Evolutionary conservation across 64 coral and sea anemone genomes (phyloP).

Genomic region (Hydrozoanthus tunicans): DNA sequence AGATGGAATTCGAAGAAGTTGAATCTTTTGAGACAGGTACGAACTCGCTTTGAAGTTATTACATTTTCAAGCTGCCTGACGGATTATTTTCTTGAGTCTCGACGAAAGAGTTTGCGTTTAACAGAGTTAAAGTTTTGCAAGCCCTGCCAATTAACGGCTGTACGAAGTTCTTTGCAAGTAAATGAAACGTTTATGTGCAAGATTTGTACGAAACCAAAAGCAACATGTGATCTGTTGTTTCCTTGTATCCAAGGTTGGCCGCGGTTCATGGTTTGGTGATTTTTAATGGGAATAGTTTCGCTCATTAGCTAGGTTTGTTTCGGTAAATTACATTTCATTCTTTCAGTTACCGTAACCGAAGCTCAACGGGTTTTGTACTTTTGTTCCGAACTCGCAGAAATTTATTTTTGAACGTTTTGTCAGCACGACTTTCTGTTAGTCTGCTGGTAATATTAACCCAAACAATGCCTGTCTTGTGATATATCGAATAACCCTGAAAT

Average conservation of each 20-base stretch:
- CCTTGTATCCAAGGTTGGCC: not conserved
- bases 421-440: not conserved
- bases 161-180: not conserved
- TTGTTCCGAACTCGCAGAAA: not conserved
- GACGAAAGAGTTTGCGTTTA: not conserved
- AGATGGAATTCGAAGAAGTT: conserved; percentile 57
- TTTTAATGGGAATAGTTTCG: not conserved
- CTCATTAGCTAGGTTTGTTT: not conserved
- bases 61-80: not conserved
- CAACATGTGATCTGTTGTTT: not conserved
- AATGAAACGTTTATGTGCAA: not conserved
- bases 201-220: not conserved
- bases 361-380: not conserved
- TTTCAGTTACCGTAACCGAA: not conserved
- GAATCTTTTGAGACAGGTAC: conserved; percentile 47
- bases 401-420: not conserved
- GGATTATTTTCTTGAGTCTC: not conserved
- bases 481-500: not conserved
- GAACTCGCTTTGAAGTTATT: not conserved
- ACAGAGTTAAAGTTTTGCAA: not conserved
- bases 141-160: not conserved
- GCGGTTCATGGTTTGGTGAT: not conserved
- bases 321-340: not conserved
- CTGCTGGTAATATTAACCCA: conserved; percentile 8
- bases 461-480: not conserved